Percentiles rank a stretch among this genome's conserved stretches.
phyloP scores from a whole-genome alignment of 64 coral and sea anemone genomes.

The Dendronephthya gigantea region DNA sequence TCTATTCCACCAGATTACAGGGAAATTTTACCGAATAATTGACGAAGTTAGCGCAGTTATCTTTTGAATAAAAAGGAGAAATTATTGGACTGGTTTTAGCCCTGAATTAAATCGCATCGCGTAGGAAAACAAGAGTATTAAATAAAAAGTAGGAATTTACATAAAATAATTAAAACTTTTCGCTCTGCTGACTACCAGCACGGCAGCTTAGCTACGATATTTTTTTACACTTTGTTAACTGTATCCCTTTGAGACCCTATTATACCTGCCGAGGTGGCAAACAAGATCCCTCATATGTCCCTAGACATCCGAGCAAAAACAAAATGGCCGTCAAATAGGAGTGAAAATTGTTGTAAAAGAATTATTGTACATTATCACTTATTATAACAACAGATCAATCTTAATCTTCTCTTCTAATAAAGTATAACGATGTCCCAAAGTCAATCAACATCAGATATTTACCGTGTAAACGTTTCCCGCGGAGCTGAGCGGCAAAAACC shows the following conservation, averaged over 20 bases:
- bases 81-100: no score
- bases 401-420: not conserved
- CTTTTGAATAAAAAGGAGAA: no score
- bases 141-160: no score
- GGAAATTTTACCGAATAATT: no score
- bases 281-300: not conserved
- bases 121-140: no score
- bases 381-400: not conserved
- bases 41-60: no score
- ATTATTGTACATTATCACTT: not conserved
- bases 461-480: constrained; percentile 58
- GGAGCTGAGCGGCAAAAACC: constrained; percentile 46
- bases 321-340: not conserved
- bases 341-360: not conserved
- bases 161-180: no score
- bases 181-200: no score
- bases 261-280: not conserved
- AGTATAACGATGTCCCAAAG: constrained; percentile 54
- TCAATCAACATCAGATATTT: constrained; percentile 53
- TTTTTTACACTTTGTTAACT: no score
- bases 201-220: no score
- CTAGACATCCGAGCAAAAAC: not conserved
- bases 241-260: not conserved
- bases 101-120: no score
- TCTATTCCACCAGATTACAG: no score